Evolutionary conservation across 2,113 vertebrate genomes (phyloP), one percentile per base, ranked within the genome.

Genomic region (Dendropsophus ebraccatus): DNA sequence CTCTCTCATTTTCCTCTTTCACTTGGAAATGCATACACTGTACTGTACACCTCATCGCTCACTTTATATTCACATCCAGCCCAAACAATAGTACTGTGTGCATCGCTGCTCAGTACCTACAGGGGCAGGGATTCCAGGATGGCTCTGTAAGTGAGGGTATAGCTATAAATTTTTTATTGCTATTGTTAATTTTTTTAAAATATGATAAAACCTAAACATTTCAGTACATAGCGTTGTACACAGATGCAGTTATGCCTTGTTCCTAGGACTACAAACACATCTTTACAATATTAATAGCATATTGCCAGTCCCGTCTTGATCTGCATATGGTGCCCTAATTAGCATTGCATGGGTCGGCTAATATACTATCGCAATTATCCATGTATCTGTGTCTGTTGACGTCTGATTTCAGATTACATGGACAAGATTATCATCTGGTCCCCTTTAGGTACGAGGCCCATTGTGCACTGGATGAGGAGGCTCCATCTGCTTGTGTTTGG

Each of bases 291-390:
- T 62, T 49, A 84, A 76, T 58, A 30, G 19, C 45, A 1, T 76
- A 76, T 76, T 50, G n/a, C 77, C 35, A 60, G 54, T 41, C 76
- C 60, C 54, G 16, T 75, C 35, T 49, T 82, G 17, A 74, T 32
- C 45, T 30, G 21, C 82, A 84, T 84, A 76, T 76, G 82, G 72
- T 35, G 82, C 82, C 72, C 72, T 76, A 84, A 84, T 84, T 76
- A 84, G 72, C 49, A 35, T 50, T 70, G 28, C 49, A 47, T 30
- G 54, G 82, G 25, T 84, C 54, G 14, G 25, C 37, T 75, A 58
- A 76, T 62, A 28, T 32, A 49, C 54, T 65, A 62, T 50, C n/a
- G 58, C 82, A 76, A 76, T 76, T 65, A 76, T 76, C 54, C 72
- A 19, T 32, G 37, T 84, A 76, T 84, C 82, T 65, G 17, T 74